These are phyloP conservation scores for Stomorhina lunata DNA, from an alignment of 2,888 invertebrate genomes.

Conservation along the genomic window DNA sequence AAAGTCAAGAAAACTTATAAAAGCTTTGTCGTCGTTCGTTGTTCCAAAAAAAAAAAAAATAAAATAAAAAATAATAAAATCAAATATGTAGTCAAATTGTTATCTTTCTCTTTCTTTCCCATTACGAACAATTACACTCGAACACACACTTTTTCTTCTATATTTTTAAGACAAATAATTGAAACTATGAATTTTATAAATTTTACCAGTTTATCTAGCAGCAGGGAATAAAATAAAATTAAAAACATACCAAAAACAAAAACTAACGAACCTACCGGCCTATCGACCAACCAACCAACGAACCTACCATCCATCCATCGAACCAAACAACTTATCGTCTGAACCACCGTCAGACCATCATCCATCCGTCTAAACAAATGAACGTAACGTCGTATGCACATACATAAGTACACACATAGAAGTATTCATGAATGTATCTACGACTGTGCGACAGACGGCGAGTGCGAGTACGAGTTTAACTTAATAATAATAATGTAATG, in stretches of 20 bases:
- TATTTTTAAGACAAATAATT: conserved; percentile 43
- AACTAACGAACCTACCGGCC: not conserved
- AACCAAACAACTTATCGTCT: conserved; percentile 39
- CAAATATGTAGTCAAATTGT: conserved; percentile 59
- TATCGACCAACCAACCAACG: conserved; percentile 18
- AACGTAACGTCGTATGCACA: no score
- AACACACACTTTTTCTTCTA: not conserved
- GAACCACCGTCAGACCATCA: no score
- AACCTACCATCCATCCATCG: not conserved
- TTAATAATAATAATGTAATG: conserved; percentile 62
- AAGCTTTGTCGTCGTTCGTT: conserved; percentile 55
- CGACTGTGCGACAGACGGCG: no score
- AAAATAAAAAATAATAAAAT: conserved; percentile 54
- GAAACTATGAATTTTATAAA: conserved; percentile 59
- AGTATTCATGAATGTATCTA: no score
- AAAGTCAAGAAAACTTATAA: conserved; percentile 65
- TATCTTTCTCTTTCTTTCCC: not conserved
- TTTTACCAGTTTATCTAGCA: conserved; percentile 61
- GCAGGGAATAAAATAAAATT: conserved; percentile 39
- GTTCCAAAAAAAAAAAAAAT: conserved; percentile 54
- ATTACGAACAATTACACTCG: conserved; percentile 2
- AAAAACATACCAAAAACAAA: conserved; percentile 8
- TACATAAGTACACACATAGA: no score
- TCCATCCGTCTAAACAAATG: no score
- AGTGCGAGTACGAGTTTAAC: conserved; percentile 30